Conservation (phyloP, 2,888 invertebrate species). For the Mesorhabditis spiculigera region DNA sequence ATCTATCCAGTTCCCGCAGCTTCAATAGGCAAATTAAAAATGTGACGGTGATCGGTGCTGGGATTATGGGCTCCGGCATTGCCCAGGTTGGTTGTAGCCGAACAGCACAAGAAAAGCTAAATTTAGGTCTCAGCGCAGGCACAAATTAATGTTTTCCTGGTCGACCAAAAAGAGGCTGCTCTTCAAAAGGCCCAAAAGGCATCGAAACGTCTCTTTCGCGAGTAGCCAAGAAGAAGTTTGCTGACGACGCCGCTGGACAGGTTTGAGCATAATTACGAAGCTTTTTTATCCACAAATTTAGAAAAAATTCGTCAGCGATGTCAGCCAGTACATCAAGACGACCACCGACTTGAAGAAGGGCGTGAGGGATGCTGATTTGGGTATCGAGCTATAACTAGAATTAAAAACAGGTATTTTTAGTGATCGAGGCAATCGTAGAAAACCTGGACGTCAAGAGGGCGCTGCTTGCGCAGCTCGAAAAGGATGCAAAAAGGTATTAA, state of each 20-base stretch:
- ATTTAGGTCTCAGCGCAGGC: slow-evolving; percentile 77
- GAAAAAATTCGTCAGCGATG: too few species aligned
- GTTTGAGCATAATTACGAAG: too few species aligned
- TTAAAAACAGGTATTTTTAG: slow-evolving; percentile 65
- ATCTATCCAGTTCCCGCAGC: background rate
- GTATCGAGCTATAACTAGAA: too few species aligned
- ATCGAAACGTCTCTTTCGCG: slow-evolving; percentile 73
- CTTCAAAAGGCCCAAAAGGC: slow-evolving; percentile 69
- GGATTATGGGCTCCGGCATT: slow-evolving; percentile 86
- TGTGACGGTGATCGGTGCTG: slow-evolving; percentile 79
- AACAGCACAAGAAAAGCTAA: background rate
- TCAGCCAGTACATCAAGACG: slow-evolving; percentile 63
- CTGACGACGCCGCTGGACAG: slow-evolving; percentile 50
- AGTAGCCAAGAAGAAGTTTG: slow-evolving; percentile 74
- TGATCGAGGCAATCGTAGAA: slow-evolving; percentile 82
- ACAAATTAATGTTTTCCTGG: slow-evolving; percentile 77
- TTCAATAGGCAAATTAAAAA: slow-evolving; percentile 66
- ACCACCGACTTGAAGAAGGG: slow-evolving; percentile 68
- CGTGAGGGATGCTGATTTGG: slow-evolving; percentile 63
- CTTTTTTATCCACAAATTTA: too few species aligned
- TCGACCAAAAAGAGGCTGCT: slow-evolving; percentile 73
- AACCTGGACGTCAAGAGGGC: slow-evolving; percentile 75
- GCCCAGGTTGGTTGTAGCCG: slow-evolving; percentile 71
- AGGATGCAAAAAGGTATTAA: slow-evolving; percentile 62
- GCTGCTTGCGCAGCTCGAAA: slow-evolving; percentile 73